Evolutionary conservation across 2,888 invertebrate genomes (phyloP).

Genomic region (Dryadula phaetusa): DNA sequence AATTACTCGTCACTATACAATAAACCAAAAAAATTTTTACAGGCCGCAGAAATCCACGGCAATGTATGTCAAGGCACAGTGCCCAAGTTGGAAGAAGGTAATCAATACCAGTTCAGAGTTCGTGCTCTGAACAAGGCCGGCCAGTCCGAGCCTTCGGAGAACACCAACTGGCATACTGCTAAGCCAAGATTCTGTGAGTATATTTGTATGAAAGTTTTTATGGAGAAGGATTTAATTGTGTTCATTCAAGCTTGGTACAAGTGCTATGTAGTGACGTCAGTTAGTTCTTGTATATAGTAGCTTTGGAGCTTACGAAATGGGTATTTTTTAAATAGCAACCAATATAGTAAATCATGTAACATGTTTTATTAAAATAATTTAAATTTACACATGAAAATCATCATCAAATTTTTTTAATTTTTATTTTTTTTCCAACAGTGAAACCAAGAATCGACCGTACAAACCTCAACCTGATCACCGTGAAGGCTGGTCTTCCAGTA

Average conservation of each 20-base stretch:
- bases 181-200: conserved; percentile 94
- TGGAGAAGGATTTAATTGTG: too few species aligned
- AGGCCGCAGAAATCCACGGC: conserved; percentile 92
- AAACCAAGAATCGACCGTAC: conserved; percentile 97
- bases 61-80: conserved; percentile 94
- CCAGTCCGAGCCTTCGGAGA: conserved; percentile 95
- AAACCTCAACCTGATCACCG: conserved; percentile 91
- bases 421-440: conserved; percentile 82
- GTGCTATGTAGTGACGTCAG: too few species aligned
- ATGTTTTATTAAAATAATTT: too few species aligned
- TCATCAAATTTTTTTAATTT: not conserved
- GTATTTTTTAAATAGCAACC: too few species aligned
- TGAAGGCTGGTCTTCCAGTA: conserved; percentile 95
- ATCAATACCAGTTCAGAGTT: conserved; percentile 97
- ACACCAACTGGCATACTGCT: conserved; percentile 95
- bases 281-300: too few species aligned
- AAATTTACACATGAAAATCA: too few species aligned
- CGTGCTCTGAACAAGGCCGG: conserved; percentile 98
- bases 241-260: too few species aligned
- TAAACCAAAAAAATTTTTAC: too few species aligned
- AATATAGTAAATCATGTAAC: too few species aligned
- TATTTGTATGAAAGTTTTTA: conserved; percentile 5
- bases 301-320: too few species aligned
- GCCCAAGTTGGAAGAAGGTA: conserved; percentile 95
- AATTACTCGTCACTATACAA: not conserved